Evolutionary conservation across 2,888 invertebrate species (phyloP).

Genomic region (Frankliniella intonsa): DNA sequence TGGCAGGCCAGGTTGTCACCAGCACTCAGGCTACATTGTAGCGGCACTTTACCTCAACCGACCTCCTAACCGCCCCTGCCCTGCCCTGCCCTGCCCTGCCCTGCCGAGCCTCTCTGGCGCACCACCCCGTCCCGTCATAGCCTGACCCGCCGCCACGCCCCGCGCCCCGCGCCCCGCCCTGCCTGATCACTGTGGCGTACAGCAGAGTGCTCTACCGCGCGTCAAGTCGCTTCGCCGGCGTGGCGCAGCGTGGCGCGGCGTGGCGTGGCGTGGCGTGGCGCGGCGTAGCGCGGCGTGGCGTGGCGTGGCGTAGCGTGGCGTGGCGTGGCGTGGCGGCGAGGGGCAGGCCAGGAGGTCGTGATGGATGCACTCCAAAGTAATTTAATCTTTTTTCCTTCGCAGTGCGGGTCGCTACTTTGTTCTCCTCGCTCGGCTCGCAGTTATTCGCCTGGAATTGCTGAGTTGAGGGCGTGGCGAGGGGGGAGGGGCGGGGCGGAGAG

Average conservation of each 20-base stretch:
- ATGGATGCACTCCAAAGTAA: constrained; percentile 25
- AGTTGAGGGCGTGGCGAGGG: not conserved
- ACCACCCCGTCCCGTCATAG: not conserved
- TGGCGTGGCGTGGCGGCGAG: not conserved
- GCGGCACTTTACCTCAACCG: not conserved
- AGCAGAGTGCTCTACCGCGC: not conserved
- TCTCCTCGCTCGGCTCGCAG: not conserved
- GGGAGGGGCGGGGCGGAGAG: not conserved
- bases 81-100: not conserved
- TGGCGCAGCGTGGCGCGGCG: not conserved
- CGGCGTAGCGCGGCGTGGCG: not conserved
- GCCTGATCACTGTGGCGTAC: constrained; percentile 21
- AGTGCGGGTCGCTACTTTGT: constrained; percentile 19
- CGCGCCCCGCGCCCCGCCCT: constrained; percentile 22
- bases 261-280: not conserved
- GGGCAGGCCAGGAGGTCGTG: not conserved
- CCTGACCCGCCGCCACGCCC: not conserved
- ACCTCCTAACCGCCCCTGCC: not conserved
- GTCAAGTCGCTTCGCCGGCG: not conserved
- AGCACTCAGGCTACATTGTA: constrained; percentile 29
- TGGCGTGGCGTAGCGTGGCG: not conserved
- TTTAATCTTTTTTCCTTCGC: constrained; percentile 27
- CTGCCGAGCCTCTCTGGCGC: not conserved
- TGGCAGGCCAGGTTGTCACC: constrained; percentile 20
- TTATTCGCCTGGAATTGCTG: constrained; percentile 25